Percentiles rank a stretch among this genome's conserved stretches.
These are phyloP conservation scores for Coreoperca whiteheadi DNA, from an alignment of 2,113 vertebrate species.

Conservation along the genomic window DNA sequence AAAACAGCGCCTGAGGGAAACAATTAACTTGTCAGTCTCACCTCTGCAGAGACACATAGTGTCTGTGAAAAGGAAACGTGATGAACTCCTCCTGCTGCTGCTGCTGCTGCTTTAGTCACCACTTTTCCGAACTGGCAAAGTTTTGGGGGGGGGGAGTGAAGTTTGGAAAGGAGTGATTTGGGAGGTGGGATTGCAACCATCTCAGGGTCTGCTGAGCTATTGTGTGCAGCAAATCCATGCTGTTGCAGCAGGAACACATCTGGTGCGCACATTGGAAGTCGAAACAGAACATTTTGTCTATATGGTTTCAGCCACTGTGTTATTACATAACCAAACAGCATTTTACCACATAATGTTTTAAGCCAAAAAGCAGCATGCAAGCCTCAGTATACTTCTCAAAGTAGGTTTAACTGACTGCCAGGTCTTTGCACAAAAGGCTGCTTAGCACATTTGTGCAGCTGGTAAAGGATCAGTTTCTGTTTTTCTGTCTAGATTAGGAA, in stretches of 20 bases:
- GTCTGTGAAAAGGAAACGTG: constrained; percentile 32
- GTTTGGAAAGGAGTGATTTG: constrained; percentile 39
- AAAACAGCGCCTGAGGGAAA: constrained; percentile 67
- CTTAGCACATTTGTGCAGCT: constrained; percentile 30
- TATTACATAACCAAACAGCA: constrained; percentile 30
- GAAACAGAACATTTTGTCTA: constrained; percentile 28
- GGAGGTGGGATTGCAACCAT: constrained; percentile 39
- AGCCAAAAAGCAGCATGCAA: constrained; percentile 5
- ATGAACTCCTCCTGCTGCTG: constrained; percentile 32
- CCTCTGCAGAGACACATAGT: constrained; percentile 47
- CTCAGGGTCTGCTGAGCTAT: constrained; percentile 38
- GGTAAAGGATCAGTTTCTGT: constrained; percentile 1
- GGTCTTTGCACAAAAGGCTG: neutral
- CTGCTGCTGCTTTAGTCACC: constrained; percentile 32
- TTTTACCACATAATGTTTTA: neutral
- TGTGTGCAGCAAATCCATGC: constrained; percentile 43
- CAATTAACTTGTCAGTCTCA: constrained; percentile 65
- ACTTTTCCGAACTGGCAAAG: constrained; percentile 41
- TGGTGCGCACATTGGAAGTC: constrained; percentile 59
- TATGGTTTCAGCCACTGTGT: constrained; percentile 21
- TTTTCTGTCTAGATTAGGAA: constrained; percentile 16
- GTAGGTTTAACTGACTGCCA: constrained; percentile 1
- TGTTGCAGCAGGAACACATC: constrained; percentile 70
- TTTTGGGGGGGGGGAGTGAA: constrained; percentile 53
- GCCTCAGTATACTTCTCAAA: neutral